Evolutionary conservation across 2,888 invertebrate species (phyloP).

Genomic region (Phyllotreta striolata): DNA sequence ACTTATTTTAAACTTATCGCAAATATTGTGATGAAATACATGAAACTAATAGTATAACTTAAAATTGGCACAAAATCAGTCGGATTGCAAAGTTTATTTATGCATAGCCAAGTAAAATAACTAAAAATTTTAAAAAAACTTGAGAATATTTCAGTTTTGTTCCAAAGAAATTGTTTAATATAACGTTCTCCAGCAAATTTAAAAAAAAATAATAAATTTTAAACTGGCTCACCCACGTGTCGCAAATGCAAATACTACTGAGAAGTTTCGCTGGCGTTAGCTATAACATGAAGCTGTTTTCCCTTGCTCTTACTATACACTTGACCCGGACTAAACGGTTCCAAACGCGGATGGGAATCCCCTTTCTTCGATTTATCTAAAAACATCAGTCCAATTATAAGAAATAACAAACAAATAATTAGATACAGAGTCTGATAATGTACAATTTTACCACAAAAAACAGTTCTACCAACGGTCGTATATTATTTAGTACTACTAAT

Average conservation of each 20-base stretch:
- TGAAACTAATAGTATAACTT: conserved; percentile 36
- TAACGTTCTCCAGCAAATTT: not conserved
- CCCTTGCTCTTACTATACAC: conserved; percentile 93
- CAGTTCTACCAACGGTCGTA: too few relatives aligned
- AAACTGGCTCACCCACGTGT: not conserved
- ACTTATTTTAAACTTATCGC: conserved; percentile 35
- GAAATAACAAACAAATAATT: not conserved
- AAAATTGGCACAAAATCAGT: conserved; percentile 50
- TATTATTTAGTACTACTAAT: too few relatives aligned
- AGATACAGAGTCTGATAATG: not conserved
- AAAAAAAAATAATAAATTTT: not conserved
- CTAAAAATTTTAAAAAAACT: conserved; percentile 16
- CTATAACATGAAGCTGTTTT: conserved; percentile 87
- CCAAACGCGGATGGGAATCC: conserved; percentile 77
- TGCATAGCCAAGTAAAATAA: conserved; percentile 12
- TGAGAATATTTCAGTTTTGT: not conserved
- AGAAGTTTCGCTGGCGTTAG: conserved; percentile 55
- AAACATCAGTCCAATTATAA: conserved; percentile 4
- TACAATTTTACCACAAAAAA: too few relatives aligned
- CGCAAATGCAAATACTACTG: conserved; percentile 20
- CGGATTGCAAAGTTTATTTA: conserved; percentile 30
- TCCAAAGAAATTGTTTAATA: conserved; percentile 8
- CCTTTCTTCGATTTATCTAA: conserved; percentile 51
- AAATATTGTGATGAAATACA: conserved; percentile 32
- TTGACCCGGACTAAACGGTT: conserved; percentile 90